Conservation (phyloP, 2,888 invertebrate species). For the Platynereis dumerilii region DNA sequence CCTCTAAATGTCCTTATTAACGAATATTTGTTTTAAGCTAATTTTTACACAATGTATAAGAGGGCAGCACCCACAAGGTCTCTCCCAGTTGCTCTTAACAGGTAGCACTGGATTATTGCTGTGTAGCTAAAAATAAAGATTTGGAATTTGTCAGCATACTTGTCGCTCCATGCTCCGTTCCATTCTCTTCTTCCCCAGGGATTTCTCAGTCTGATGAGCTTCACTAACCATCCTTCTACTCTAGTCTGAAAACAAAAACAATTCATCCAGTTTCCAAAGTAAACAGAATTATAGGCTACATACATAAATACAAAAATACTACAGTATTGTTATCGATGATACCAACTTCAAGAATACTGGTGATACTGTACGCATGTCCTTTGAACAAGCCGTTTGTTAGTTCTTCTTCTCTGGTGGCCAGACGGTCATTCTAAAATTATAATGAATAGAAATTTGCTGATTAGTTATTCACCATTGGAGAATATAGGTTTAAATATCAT, state of each 20-base stretch:
- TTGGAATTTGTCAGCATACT: too few species aligned
- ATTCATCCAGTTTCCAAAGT: not conserved
- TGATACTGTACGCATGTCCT: constrained; percentile 40
- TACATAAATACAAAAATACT: too few species aligned
- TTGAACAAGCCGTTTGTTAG: constrained; percentile 63
- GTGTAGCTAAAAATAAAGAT: too few species aligned
- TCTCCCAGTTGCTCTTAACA: too few species aligned
- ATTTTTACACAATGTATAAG: too few species aligned
- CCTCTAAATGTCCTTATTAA: too few species aligned
- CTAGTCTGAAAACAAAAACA: constrained; percentile 68
- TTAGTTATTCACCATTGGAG: too few species aligned
- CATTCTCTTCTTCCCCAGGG: constrained; percentile 40
- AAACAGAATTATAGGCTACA: not conserved
- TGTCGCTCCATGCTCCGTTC: constrained; percentile 41
- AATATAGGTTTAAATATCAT: too few species aligned
- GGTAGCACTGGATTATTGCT: too few species aligned
- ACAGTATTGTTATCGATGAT: not conserved
- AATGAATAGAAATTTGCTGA: too few species aligned
- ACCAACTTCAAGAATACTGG: constrained; percentile 66
- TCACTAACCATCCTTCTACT: constrained; percentile 29
- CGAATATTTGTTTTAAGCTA: too few species aligned
- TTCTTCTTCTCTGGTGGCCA: constrained; percentile 72
- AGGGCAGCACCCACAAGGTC: too few species aligned
- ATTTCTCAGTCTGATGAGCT: constrained; percentile 35
- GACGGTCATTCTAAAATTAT: constrained; percentile 36